These are phyloP conservation scores for Phoebastria nigripes DNA, from an alignment of 2,797 vertebrate genomes.

Conservation along the genomic window DNA sequence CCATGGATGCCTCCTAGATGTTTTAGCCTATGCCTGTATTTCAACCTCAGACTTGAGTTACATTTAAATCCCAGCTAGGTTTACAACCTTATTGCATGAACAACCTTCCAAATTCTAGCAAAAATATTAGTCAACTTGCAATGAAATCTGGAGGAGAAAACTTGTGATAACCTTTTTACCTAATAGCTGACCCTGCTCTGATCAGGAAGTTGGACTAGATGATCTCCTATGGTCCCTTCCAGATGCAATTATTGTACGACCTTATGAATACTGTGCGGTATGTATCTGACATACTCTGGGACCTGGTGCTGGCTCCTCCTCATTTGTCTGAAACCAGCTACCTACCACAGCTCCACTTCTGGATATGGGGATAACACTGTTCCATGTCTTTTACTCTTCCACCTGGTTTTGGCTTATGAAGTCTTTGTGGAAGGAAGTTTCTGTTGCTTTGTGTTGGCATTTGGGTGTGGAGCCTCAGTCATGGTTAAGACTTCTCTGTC, in stretches of 20 bases:
- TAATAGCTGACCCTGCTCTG: background rate
- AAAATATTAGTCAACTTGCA: background rate
- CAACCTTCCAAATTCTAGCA: background rate
- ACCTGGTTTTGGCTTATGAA: background rate
- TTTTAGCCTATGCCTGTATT: background rate
- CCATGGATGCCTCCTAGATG: rapidly evolving
- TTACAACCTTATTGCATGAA: background rate
- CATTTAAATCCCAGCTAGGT: background rate
- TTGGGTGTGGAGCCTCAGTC: background rate
- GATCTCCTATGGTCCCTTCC: background rate
- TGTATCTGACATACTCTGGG: background rate
- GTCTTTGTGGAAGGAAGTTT: background rate
- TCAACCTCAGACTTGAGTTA: background rate
- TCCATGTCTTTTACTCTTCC: background rate
- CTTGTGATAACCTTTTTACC: background rate
- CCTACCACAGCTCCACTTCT: background rate
- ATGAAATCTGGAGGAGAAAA: background rate
- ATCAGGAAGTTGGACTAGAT: background rate
- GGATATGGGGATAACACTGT: background rate
- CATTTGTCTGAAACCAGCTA: background rate
- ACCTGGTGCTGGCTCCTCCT: background rate
- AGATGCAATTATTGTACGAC: background rate
- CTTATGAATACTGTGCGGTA: background rate
- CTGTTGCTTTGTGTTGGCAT: background rate
- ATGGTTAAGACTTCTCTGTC: background rate